Conservation (phyloP, 2,888 invertebrate genomes). For the Tetranychus piercei region DNA sequence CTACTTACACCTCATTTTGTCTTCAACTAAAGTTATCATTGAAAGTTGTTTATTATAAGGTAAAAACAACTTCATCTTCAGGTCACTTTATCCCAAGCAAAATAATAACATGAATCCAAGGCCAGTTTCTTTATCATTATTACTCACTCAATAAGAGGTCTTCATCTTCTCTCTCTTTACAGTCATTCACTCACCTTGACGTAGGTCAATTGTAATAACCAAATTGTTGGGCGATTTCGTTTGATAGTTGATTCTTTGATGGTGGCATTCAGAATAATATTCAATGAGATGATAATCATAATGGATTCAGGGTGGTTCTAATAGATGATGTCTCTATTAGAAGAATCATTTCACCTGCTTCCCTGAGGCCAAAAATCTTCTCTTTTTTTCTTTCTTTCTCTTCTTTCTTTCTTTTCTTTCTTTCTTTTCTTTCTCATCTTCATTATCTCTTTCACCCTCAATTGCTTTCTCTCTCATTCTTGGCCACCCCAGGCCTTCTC, state of each 20-base stretch:
- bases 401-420: slow-evolving; percentile 1
- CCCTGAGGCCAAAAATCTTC: background rate
- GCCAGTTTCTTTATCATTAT: background rate
- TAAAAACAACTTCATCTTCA: background rate
- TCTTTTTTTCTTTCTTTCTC: slow-evolving; percentile 5
- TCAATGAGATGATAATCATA: background rate
- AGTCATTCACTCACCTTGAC: background rate
- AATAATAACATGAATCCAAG: background rate
- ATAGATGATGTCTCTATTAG: background rate
- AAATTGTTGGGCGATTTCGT: background rate
- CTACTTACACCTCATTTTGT: background rate
- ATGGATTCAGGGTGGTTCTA: background rate
- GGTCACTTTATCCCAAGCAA: background rate
- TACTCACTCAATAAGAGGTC: slow-evolving; percentile 1
- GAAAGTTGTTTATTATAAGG: background rate
- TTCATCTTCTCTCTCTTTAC: background rate
- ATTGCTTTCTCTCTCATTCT: background rate
- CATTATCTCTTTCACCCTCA: slow-evolving; percentile 3
- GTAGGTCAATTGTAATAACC: background rate
- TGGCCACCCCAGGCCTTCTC: background rate
- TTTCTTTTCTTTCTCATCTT: background rate
- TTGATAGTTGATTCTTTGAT: background rate
- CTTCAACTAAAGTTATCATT: background rate
- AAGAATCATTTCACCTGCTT: background rate
- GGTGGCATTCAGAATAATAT: background rate